These are phyloP conservation scores for Melanargia galathea DNA, from an alignment of 2,888 invertebrate species.

Conservation along the genomic window DNA sequence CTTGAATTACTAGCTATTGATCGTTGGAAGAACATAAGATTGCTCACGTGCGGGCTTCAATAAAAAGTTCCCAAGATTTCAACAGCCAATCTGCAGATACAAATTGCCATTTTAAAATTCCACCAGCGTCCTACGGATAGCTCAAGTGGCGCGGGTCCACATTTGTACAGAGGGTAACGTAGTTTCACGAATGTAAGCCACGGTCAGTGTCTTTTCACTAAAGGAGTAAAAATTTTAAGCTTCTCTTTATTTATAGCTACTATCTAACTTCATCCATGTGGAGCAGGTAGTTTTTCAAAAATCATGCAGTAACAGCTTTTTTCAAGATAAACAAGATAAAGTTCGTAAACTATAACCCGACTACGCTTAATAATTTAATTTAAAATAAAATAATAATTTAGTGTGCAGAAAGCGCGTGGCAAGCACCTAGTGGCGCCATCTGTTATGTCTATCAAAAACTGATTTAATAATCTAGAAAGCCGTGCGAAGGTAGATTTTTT, in stretches of 20 bases:
- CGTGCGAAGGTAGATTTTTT: no score
- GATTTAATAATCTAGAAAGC: no score
- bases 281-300: no score
- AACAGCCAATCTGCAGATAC: conserved; percentile 38
- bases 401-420: no score
- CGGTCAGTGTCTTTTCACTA: background rate
- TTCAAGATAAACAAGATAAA: no score
- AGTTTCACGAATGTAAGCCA: conserved; percentile 24
- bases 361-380: no score
- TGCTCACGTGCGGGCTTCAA: conserved; percentile 33
- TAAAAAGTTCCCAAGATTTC: conserved; percentile 36
- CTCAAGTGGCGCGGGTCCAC: conserved; percentile 23
- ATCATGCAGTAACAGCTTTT: no score
- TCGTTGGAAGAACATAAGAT: conserved; percentile 25
- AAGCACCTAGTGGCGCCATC: no score
- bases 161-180: conserved; percentile 21
- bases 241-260: background rate
- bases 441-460: no score
- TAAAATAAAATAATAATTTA: no score
- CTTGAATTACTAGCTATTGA: background rate
- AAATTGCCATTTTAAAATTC: conserved; percentile 53
- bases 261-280: no score
- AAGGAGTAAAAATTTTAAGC: background rate
- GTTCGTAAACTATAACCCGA: no score
- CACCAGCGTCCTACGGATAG: conserved; percentile 41